Evolutionary conservation across 1,140 invertebrate species (phyloP).

Genomic region (Temnothorax longispinosus): DNA sequence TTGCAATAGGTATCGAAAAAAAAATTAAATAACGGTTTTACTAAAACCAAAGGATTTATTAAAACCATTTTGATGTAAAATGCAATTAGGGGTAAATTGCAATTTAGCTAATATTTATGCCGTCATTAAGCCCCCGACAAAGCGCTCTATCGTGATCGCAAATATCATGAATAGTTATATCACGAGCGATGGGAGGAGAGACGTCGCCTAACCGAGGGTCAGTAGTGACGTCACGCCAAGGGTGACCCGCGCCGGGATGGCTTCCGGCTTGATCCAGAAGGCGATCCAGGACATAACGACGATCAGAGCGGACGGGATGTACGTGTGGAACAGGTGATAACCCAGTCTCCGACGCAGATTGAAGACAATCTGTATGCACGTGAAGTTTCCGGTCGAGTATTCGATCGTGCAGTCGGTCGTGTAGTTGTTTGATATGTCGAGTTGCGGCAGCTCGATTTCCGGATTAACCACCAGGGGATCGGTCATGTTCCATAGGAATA

Average conservation of each 20-base stretch:
- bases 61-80: neutral
- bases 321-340: slow-evolving; percentile 96
- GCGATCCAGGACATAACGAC: slow-evolving; percentile 98
- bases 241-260: slow-evolving; percentile 93
- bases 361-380: slow-evolving; percentile 94
- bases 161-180: slow-evolving; percentile 52
- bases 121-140: neutral
- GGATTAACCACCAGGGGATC: slow-evolving; percentile 94
- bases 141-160: neutral
- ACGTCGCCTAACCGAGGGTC: slow-evolving; percentile 88
- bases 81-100: neutral
- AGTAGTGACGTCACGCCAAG: slow-evolving; percentile 94
- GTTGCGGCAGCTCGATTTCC: slow-evolving; percentile 94
- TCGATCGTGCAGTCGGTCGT: slow-evolving; percentile 95
- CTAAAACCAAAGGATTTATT: slow-evolving; percentile 3
- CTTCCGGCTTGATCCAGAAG: slow-evolving; percentile 97
- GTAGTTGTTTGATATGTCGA: slow-evolving; percentile 95
- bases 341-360: slow-evolving; percentile 93
- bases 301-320: slow-evolving; percentile 95
- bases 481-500: slow-evolving; percentile 95
- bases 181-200: neutral
- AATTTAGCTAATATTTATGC: neutral
- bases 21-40: neutral
- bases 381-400: slow-evolving; percentile 96
- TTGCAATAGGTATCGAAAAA: neutral